Evolutionary conservation across 1,140 invertebrate genomes (phyloP), one percentile per base, ranked within the genome.

Genomic region (Drosophila nikananu): DNA sequence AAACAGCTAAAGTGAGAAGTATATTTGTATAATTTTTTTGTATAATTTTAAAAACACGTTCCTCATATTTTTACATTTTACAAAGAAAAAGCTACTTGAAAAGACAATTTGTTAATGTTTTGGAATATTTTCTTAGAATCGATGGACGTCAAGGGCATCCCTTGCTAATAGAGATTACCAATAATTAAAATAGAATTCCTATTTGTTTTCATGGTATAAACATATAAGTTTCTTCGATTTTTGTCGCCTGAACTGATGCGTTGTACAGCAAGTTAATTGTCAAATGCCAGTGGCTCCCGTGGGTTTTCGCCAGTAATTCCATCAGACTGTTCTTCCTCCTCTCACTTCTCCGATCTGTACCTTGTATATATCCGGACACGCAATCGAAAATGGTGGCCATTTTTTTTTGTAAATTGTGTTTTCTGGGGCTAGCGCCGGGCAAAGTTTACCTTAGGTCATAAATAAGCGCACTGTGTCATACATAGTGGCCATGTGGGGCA

Each of bases 361-460:
- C 30, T 23, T 35, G 8, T 55, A 37, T 37, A 23, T 55, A 9
- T 30, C 27, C 61, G 32, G 23, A 49, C 76, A 79, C 52, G 75
- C 75, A 77, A 77, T 68, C 23, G 30, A 77, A 78, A 72, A 64
- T 58, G 58, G 44, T 54, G 54, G 41, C 73, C 74, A 67, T 78
- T 70, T 77, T 78, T 70, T 77, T 77, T n/a, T 73, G 21, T 54
- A 21, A 42, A 12, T 17, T 21, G 9, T 2, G 7, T 59, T 48
- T 48, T 21, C 7, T 35, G 74, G 58, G 35, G 58, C 67, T 72
- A 62, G 76, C 66, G 74, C 76, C 76, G 76, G 57, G 30, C 62
- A 73, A 80, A 80, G 76, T 80, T 79, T 80, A 80, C 76, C 76
- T 79, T 73, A 80, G 77, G 77, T 80, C 77, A 73, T 80, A 80